Percentiles rank a stretch among this genome's conserved stretches.
Conservation (phyloP, 2,888 invertebrate genomes). For the Euphydryas editha region DNA sequence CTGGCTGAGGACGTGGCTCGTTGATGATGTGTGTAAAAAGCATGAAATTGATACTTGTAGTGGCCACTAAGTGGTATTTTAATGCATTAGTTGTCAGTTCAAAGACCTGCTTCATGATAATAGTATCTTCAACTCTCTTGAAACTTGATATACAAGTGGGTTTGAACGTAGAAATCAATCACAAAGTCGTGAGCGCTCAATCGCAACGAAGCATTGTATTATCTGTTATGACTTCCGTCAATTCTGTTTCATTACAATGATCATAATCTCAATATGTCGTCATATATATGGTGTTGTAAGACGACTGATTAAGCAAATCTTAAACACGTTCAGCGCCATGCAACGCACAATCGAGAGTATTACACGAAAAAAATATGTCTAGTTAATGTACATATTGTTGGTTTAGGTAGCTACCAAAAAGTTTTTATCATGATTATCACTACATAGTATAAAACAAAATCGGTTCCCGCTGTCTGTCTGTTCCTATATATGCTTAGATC, state of each 20-base stretch:
- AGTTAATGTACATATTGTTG: background rate
- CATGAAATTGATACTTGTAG: constrained; percentile 11
- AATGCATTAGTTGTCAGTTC: constrained; percentile 26
- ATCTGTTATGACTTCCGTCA: constrained; percentile 48
- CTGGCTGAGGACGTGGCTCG: constrained; percentile 52
- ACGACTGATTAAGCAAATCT: constrained; percentile 14
- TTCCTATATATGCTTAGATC: too few species aligned
- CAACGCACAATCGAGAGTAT: constrained; percentile 6
- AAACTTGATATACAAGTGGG: constrained; percentile 38
- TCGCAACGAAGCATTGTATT: constrained; percentile 49
- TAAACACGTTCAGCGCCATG: background rate
- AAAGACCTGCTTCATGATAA: constrained; percentile 36
- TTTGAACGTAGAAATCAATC: constrained; percentile 48
- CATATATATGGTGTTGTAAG: constrained; percentile 23
- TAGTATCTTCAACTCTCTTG: constrained; percentile 36
- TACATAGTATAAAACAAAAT: too few species aligned
- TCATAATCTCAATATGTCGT: constrained; percentile 28
- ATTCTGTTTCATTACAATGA: constrained; percentile 34
- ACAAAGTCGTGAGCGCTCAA: constrained; percentile 55
- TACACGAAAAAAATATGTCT: background rate
- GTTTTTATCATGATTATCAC: too few species aligned
- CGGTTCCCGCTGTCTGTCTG: too few species aligned
- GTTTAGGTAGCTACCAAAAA: too few species aligned
- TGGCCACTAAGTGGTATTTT: constrained; percentile 14
- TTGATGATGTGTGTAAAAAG: constrained; percentile 42